Conservation (phyloP, 1,140 invertebrate species). For the Ceratitis capitata region DNA sequence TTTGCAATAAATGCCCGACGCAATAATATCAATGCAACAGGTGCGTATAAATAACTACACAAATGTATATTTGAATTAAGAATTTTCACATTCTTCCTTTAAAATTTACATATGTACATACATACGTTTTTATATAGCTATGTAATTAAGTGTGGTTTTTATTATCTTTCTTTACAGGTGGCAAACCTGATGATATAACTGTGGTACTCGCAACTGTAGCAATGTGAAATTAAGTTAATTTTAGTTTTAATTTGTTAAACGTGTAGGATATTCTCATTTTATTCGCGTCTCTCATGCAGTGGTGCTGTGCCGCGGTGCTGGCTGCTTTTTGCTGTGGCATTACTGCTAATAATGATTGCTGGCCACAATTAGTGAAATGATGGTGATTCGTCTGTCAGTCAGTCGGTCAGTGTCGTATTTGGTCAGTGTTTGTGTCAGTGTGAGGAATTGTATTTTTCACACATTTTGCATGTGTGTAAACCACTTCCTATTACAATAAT, state of each 20-base stretch:
- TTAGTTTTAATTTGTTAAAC: slow-evolving; percentile 38
- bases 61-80: neutral
- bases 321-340: slow-evolving; percentile 1
- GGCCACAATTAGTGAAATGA: neutral
- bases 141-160: too few relatives aligned
- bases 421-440: neutral
- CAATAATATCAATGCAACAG: slow-evolving; percentile 92
- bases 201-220: slow-evolving; percentile 91
- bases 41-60: slow-evolving; percentile 67
- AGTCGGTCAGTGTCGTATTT: slow-evolving; percentile 11
- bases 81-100: neutral
- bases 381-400: neutral
- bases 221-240: slow-evolving; percentile 68
- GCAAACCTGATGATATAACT: slow-evolving; percentile 98
- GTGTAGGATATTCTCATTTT: neutral
- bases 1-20: slow-evolving; percentile 91
- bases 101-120: neutral
- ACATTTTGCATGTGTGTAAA: neutral
- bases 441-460: neutral
- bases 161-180: slow-evolving; percentile 77
- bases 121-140: neutral
- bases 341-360: neutral
- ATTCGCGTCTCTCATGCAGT: neutral
- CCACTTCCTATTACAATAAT: slow-evolving; percentile 2
- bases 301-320: neutral